phyloP scores from a whole-genome alignment of 2,888 invertebrate genomes.

The Lasioglossum lativentre region DNA sequence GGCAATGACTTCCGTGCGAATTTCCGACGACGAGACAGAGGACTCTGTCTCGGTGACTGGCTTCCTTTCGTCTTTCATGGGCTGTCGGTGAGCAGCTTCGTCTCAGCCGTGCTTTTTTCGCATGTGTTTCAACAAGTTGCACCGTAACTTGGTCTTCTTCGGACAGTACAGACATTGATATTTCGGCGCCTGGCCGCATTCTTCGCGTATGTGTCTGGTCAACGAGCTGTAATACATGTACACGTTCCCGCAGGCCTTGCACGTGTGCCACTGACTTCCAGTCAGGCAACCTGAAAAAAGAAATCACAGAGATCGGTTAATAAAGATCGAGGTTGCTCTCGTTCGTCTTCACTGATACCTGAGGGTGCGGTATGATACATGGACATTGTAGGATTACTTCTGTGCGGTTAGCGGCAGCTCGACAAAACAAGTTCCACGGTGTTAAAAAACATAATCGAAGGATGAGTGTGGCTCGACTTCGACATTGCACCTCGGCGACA shows the following conservation, averaged over 20 bases:
- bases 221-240: conserved; percentile 80
- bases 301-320: conserved; percentile 66
- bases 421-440: not conserved
- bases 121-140: conserved; percentile 82
- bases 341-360: conserved; percentile 21
- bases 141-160: conserved; percentile 80
- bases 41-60: not conserved
- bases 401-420: not conserved
- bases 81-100: not conserved
- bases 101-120: conserved; percentile 73
- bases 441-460: not conserved
- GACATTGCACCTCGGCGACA: not conserved
- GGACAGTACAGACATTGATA: conserved; percentile 82
- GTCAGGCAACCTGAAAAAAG: conserved; percentile 73
- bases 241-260: conserved; percentile 77
- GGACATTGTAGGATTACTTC: not conserved
- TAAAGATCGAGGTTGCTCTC: not conserved
- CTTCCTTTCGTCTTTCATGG: not conserved
- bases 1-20: not conserved
- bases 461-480: not conserved
- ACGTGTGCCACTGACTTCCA: conserved; percentile 68
- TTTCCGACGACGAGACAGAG: not conserved
- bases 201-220: conserved; percentile 79
- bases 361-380: not conserved
- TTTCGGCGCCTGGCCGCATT: conserved; percentile 81